phyloP scores from a whole-genome alignment of 2,113 vertebrate species.

The Dicrurus megarhynchus region DNA sequence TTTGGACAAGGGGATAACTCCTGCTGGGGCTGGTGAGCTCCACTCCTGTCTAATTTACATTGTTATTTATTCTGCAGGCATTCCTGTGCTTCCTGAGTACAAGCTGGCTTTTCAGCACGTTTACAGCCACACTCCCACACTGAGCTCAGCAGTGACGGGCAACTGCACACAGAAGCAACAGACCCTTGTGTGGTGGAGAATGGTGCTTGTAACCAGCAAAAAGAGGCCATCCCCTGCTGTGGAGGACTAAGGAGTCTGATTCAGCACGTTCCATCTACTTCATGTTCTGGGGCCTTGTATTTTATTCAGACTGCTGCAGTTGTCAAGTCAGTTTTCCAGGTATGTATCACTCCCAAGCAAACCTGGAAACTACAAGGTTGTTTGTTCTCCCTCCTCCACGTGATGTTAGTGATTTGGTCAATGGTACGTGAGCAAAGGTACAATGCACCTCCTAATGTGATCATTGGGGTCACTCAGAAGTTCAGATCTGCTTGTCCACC shows the following conservation, averaged over 20 bases:
- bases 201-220: background rate
- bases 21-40: slow-evolving; percentile 60
- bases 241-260: background rate
- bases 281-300: background rate
- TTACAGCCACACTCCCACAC: slow-evolving; percentile 38
- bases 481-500: background rate
- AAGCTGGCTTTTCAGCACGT: slow-evolving; percentile 61
- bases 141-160: slow-evolving; percentile 11
- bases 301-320: background rate
- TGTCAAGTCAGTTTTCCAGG: background rate
- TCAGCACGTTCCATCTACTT: background rate
- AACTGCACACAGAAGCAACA: background rate
- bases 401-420: background rate
- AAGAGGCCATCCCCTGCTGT: background rate
- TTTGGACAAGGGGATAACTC: slow-evolving; percentile 66
- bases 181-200: background rate
- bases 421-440: background rate
- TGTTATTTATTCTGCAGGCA: slow-evolving; percentile 60
- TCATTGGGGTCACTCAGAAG: background rate
- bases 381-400: background rate
- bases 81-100: slow-evolving; percentile 55
- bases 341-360: background rate
- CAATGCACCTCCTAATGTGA: background rate
- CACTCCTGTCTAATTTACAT: slow-evolving; percentile 62
- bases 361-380: background rate